A percentile compares a stretch with the other conserved stretches of the same genome.
These are phyloP conservation scores for Sebastes aleutianus DNA, from an alignment of 2,797 vertebrate species.

Conservation along the genomic window DNA sequence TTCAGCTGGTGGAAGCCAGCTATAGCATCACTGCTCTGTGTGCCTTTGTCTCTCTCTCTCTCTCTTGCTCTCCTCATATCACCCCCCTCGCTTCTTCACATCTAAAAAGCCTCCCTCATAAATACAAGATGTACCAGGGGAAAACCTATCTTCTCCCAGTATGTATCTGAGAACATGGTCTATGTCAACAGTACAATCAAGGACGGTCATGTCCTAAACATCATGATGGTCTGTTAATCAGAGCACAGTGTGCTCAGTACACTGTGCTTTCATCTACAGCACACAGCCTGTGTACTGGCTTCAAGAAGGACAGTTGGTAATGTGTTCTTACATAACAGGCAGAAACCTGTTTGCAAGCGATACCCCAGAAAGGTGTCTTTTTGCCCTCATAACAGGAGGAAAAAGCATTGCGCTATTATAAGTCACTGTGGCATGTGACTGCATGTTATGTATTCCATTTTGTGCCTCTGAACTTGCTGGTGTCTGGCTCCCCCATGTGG, in stretches of 20 bases:
- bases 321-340: neutral
- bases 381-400: neutral
- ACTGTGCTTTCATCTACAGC: neutral
- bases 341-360: neutral
- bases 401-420: conserved; percentile 32
- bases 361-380: neutral
- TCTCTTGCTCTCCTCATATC: conserved; percentile 33
- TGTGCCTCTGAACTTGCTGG: neutral
- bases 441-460: conserved; percentile 25
- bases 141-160: neutral
- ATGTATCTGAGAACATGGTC: neutral
- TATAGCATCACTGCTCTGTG: conserved; percentile 30
- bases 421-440: conserved; percentile 50
- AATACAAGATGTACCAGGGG: conserved; percentile 17
- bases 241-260: neutral
- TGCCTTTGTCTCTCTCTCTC: conserved; percentile 30
- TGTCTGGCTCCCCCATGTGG: conserved; percentile 71
- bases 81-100: neutral
- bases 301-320: neutral
- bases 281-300: neutral
- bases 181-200: neutral
- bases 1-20: conserved; percentile 50
- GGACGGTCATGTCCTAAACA: neutral
- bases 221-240: neutral
- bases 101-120: conserved; percentile 31